Evolutionary conservation across 2,888 invertebrate species (phyloP).

Genomic region (Apomyelois bistriatella): DNA sequence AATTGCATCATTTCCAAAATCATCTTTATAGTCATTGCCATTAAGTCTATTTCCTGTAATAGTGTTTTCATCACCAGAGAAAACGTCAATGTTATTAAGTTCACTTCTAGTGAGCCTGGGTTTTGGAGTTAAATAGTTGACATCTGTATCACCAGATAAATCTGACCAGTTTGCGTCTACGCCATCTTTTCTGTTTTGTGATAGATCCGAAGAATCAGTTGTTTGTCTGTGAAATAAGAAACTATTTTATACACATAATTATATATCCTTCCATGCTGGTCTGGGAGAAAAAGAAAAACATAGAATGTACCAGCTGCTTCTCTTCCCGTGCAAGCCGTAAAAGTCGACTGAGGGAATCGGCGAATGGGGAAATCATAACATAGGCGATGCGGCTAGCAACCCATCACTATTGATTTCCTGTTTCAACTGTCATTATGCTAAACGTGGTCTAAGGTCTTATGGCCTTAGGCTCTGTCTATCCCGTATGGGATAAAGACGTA

Average conservation of each 20-base stretch:
- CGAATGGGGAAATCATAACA: no score
- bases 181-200: constrained; percentile 12
- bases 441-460: no score
- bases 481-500: no score
- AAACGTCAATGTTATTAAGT: constrained; percentile 47
- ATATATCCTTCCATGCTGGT: no score
- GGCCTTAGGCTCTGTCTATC: no score
- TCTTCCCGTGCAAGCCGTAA: no score
- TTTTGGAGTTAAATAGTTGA: constrained; percentile 48
- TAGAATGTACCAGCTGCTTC: no score
- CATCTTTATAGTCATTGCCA: background rate
- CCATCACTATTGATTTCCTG: no score
- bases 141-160: constrained; percentile 60
- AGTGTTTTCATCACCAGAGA: constrained; percentile 17
- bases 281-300: no score
- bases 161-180: constrained; percentile 41
- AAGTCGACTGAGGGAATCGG: no score
- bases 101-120: constrained; percentile 42
- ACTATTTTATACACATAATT: background rate
- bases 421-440: no score
- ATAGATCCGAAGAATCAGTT: constrained; percentile 9
- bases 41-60: background rate
- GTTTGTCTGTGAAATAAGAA: constrained; percentile 21
- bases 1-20: background rate
- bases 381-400: no score